Evolutionary conservation across 1,140 invertebrate species (phyloP), one percentile per base, ranked within the genome.

Genomic region (Capitella teleta): DNA sequence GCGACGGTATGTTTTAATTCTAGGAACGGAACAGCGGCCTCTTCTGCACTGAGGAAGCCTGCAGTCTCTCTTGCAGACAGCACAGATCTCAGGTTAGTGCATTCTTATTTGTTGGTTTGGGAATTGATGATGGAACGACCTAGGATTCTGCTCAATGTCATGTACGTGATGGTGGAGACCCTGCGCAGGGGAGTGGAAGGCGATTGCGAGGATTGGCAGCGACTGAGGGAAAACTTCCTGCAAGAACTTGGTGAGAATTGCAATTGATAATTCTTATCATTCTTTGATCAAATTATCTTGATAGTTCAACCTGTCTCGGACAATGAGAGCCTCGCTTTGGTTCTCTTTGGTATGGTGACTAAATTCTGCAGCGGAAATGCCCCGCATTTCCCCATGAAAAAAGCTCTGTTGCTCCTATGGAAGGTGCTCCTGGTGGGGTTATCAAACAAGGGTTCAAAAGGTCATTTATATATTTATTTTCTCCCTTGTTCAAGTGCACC

Each of bases 311-410:
- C 45, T n/a, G 1, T 32, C 19, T 19, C 60, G 44, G 68, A 61
- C 8, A 88, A 92, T 61, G 89, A 94, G 66, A 70, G 92, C 43
- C 70, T 96, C 12, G 82, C 85, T 12, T 81, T 95, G 2, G 90
- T 91, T 62, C 74, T 98, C 49, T 78, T 97, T 40, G 82, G 83
- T 54, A 71, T 97, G 91, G 86, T 96, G 5, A 93, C 88, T 18
- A 80, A 83, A 57, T 92, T 96, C 66, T 97, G 92, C 73, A 90
- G 87, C 62, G 91, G 91, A 0, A 82, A 84, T 34, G 86, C 88
- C 10, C 87, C 91, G 38, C 89, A 95, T 75, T 96, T 94, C 76
- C 93, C 93, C 14, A 95, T 97, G 80, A 96, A 94, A 68, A 98
- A 98, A 76, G 86, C 97, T 46, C 73, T 98, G 24, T 72, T 98